Conservation (phyloP, 2,888 invertebrate species). For the Aleiodes leptofemur region DNA sequence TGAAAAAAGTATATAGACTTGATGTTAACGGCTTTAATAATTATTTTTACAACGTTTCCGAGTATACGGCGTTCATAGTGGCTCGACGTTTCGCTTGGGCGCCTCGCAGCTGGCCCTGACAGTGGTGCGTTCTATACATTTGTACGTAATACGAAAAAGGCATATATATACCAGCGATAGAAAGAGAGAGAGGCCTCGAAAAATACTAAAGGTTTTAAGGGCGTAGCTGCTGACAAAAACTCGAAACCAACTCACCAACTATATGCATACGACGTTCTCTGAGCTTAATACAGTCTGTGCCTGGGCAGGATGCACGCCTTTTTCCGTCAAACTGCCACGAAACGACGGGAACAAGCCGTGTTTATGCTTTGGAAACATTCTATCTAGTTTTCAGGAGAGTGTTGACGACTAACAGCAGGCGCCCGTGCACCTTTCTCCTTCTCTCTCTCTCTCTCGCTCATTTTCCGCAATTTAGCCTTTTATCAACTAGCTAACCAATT, state of each 20-base stretch:
- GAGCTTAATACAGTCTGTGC: constrained; percentile 5
- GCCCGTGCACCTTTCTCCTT: constrained; percentile 7
- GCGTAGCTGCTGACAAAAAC: constrained; percentile 20
- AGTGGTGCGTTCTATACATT: constrained; percentile 47
- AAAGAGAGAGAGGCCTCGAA: constrained; percentile 10
- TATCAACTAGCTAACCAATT: constrained; percentile 47
- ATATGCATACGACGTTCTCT: constrained; percentile 7
- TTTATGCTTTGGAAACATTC: constrained; percentile 61
- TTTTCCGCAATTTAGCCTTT: background rate
- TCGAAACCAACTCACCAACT: constrained; percentile 16
- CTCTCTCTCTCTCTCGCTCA: background rate
- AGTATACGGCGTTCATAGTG: constrained; percentile 68
- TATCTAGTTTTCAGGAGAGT: constrained; percentile 53
- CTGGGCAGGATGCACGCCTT: constrained; percentile 66
- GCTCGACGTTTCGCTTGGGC: constrained; percentile 71
- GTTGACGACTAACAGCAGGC: constrained; percentile 50
- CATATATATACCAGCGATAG: background rate
- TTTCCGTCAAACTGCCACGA: constrained; percentile 62
- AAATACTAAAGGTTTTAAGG: constrained; percentile 34
- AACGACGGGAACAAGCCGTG: constrained; percentile 51
- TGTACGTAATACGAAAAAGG: constrained; percentile 3
- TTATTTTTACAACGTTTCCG: constrained; percentile 76
- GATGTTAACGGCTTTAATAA: constrained; percentile 74
- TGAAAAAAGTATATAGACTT: constrained; percentile 43
- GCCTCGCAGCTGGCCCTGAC: constrained; percentile 74